These are phyloP conservation scores for Calephelis perditalis DNA, from an alignment of 2,888 invertebrate species.

Conservation along the genomic window DNA sequence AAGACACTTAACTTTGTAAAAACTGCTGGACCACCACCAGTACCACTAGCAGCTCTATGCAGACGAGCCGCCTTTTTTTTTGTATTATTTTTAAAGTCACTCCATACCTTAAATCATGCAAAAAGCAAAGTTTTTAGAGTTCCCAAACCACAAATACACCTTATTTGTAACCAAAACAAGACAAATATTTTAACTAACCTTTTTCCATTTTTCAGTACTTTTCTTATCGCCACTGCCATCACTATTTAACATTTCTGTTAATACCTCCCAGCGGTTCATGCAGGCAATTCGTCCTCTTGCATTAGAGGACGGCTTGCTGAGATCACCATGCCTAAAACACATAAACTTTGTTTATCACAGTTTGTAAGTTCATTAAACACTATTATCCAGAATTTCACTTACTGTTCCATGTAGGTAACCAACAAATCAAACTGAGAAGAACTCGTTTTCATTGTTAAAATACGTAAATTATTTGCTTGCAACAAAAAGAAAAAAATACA, in stretches of 20 bases:
- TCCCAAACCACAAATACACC: no score
- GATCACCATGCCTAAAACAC: conserved; percentile 21
- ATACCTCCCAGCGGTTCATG: conserved; percentile 24
- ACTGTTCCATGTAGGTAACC: conserved; percentile 17
- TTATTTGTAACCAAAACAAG: no score
- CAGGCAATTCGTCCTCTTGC: conserved; percentile 16
- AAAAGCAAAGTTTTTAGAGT: not conserved
- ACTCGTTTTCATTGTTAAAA: conserved; percentile 17
- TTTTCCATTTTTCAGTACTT: conserved; percentile 29
- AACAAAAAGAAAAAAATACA: no score
- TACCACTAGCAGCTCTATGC: conserved; percentile 23
- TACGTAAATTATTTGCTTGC: no score
- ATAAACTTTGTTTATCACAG: no score
- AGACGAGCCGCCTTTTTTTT: conserved; percentile 29
- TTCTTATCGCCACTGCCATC: conserved; percentile 27
- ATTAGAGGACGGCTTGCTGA: conserved; percentile 18
- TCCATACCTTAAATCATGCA: conserved; percentile 30
- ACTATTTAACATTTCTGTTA: conserved; percentile 25
- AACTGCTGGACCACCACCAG: conserved; percentile 28
- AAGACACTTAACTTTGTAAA: conserved; percentile 21
- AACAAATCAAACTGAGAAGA: conserved; percentile 16
- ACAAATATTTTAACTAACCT: conserved; percentile 21
- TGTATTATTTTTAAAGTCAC: conserved; percentile 29
- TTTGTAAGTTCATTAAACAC: no score
- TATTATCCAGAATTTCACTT: not conserved